These are phyloP conservation scores for Allygus modestus DNA, from an alignment of 2,888 invertebrate species.

Conservation along the genomic window DNA sequence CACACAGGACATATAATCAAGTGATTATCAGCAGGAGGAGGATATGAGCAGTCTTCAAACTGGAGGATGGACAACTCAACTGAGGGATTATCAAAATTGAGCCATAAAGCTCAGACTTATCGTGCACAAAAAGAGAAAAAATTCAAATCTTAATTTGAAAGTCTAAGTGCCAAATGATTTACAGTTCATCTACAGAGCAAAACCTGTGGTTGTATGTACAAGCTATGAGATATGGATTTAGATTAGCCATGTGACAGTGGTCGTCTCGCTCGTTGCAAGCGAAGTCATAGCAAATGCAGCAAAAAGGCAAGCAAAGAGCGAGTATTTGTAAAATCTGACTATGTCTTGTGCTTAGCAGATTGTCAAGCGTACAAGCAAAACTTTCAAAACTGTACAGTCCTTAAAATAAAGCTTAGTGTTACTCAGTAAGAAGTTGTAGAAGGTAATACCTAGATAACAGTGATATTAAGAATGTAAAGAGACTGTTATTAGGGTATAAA, in stretches of 20 bases:
- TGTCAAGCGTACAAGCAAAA: constrained; percentile 19
- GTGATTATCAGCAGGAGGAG: not conserved
- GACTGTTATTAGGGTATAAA: too few species aligned
- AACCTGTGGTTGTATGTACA: constrained; percentile 11
- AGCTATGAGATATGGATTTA: not conserved
- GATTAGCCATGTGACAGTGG: not conserved
- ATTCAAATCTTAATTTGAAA: not conserved
- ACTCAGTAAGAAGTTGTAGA: not conserved
- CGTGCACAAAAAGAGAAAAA: constrained; percentile 16
- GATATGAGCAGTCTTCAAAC: not conserved
- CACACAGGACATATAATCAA: not conserved
- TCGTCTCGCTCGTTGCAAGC: constrained; percentile 11
- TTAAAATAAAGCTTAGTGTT: not conserved
- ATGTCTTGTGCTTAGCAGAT: constrained; percentile 13
- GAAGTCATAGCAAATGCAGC: constrained; percentile 32
- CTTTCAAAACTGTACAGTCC: constrained; percentile 1
- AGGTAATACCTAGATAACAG: not conserved
- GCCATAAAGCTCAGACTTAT: not conserved
- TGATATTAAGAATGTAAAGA: too few species aligned
- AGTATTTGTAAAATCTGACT: constrained; percentile 7
- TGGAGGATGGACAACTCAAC: not conserved
- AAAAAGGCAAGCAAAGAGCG: constrained; percentile 12
- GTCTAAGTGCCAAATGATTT: constrained; percentile 16
- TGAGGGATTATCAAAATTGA: not conserved
- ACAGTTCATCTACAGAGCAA: not conserved